Evolutionary conservation across 2,797 vertebrate species (phyloP), one percentile per base, ranked within the genome.

Genomic region (Gallinago nigripennis): DNA sequence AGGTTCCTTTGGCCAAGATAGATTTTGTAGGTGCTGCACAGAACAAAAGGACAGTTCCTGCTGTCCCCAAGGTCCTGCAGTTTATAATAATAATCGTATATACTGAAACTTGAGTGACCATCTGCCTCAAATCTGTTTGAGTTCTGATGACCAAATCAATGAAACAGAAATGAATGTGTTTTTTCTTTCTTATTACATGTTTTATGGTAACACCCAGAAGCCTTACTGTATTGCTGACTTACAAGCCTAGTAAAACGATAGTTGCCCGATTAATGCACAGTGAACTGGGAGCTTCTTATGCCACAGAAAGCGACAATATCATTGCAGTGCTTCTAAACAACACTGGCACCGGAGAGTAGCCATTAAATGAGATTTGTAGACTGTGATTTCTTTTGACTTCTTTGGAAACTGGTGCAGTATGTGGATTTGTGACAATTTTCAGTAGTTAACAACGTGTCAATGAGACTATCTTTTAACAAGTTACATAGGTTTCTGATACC

Each of bases 211-310:
- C 46, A 31, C 51, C 10, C 23, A 23, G 51, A 33, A 69, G 23
- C 50, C 8, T 58, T 11, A 1, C 33, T 37, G 23, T n/a, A 31
- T 31, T 69, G 19, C 30, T n/a, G 33, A 30, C 11, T n/a, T 46
- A 28, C 1, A 31, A 18, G 45, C 12, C 11, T 3, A 19, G 11
- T 33, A 56, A 56, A 56, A 15, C 23, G 24, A 18, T 28, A 23
- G 33, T 9, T 41, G 27, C n/a, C 37, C 1, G 1, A 4, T 24
- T 5, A 35, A 24, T 27, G 17, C 39, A 7, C 7, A 4, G 13
- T 18, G 18, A 43, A 5, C 63, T 45, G 48, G 63, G 30, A 70
- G 63, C 50, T 18, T 53, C 51, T 64, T 17, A 58, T 0, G 0
- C 18, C 50, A 57, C 33, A 41, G 25, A 27, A 69, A 53, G 64